phyloP scores from a whole-genome alignment of 2,888 invertebrate genomes.

The Atethmia centrago region DNA sequence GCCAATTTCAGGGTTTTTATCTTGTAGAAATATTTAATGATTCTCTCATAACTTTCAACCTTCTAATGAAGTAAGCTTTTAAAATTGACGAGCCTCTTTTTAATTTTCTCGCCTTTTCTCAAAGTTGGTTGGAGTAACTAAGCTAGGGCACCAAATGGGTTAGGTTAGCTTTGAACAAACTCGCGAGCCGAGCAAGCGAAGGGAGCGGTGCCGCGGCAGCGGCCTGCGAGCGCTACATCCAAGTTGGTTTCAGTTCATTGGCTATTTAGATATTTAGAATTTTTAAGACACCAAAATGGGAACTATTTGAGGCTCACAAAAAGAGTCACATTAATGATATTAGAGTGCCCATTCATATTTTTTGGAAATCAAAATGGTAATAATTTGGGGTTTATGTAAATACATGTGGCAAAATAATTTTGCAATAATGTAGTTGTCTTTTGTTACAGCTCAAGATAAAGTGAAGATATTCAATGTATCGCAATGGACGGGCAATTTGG shows the following conservation, averaged over 20 bases:
- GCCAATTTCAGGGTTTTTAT: background rate
- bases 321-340: background rate
- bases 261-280: background rate
- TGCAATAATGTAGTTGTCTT: background rate
- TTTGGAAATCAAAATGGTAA: background rate
- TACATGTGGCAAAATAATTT: background rate
- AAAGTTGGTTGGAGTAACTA: background rate
- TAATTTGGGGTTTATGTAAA: no score
- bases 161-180: background rate
- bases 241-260: background rate
- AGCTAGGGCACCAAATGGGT: background rate
- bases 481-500: constrained; percentile 73
- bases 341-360: background rate
- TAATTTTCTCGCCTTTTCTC: background rate
- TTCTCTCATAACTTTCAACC: background rate
- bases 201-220: no score
- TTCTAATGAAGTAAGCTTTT: background rate
- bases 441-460: constrained; percentile 67
- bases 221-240: background rate
- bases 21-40: background rate
- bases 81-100: background rate
- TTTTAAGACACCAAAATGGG: background rate
- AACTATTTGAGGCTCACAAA: background rate
- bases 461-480: constrained; percentile 70
- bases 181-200: no score